phyloP scores from a whole-genome alignment of 2,113 vertebrate species.

The Blennius ocellaris region DNA sequence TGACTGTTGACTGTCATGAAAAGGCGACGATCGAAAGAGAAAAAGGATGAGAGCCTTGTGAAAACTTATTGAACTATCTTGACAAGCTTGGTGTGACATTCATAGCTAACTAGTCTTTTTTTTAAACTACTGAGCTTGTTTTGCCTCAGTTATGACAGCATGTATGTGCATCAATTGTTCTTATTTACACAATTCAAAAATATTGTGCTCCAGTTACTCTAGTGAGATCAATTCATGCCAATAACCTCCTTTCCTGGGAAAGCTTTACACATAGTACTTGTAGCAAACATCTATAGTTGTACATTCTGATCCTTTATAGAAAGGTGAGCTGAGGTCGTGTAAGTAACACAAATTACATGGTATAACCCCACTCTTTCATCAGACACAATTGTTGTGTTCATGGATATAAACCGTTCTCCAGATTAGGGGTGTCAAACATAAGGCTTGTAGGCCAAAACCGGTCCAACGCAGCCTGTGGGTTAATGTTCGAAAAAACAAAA shows the following conservation, averaged over 20 bases:
- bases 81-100: background rate
- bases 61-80: background rate
- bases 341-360: no score
- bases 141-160: background rate
- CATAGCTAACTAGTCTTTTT: background rate
- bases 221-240: slow-evolving; percentile 12
- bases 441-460: no score
- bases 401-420: no score
- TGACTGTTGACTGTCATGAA: background rate
- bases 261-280: slow-evolving; percentile 30
- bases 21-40: slow-evolving; percentile 6
- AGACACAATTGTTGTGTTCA: no score
- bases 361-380: no score
- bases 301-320: slow-evolving; percentile 14
- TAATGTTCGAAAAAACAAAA: no score
- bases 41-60: background rate
- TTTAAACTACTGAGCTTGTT: background rate
- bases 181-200: background rate
- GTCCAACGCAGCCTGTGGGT: no score
- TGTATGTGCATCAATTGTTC: background rate
- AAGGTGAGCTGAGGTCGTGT: no score
- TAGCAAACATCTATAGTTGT: slow-evolving; percentile 17
- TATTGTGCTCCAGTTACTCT: slow-evolving; percentile 19
- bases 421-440: no score
- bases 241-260: slow-evolving; percentile 39